phyloP scores from a whole-genome alignment of 2,888 invertebrate species.

The Autographa pulchrina region DNA sequence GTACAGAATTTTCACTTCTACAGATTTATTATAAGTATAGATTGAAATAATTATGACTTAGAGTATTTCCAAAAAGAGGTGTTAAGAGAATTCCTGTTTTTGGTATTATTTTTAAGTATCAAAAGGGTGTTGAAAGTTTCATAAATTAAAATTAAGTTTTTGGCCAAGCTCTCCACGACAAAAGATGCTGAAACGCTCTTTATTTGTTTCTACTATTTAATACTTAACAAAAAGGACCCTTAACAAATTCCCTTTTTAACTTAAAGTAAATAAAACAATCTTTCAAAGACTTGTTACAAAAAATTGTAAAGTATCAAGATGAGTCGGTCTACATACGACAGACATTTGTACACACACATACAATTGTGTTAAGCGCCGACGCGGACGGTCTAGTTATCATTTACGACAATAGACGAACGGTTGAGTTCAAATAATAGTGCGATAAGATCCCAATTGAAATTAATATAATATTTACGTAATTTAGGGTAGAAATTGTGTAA shows the following conservation, averaged over 20 bases:
- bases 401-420: conserved; percentile 39
- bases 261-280: background rate
- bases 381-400: conserved; percentile 48
- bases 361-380: conserved; percentile 13
- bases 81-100: too few species aligned
- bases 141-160: too few species aligned
- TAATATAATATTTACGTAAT: conserved; percentile 2
- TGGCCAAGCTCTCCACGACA: too few species aligned
- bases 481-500: conserved; percentile 19
- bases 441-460: conserved; percentile 7
- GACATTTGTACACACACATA: conserved; percentile 20
- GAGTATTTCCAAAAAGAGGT: too few species aligned
- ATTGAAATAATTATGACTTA: too few species aligned
- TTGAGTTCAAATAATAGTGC: conserved; percentile 28
- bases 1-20: too few species aligned
- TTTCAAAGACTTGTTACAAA: background rate
- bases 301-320: conserved; percentile 29
- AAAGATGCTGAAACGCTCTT: too few species aligned
- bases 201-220: too few species aligned
- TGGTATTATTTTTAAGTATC: too few species aligned
- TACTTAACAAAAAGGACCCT: background rate
- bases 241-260: background rate
- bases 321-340: conserved; percentile 22
- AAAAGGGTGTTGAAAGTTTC: too few species aligned
- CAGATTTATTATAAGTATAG: too few species aligned